A percentile compares a stretch with the other conserved stretches of the same genome.
Conservation (phyloP, 2,888 invertebrate genomes). For the Patella depressa region DNA sequence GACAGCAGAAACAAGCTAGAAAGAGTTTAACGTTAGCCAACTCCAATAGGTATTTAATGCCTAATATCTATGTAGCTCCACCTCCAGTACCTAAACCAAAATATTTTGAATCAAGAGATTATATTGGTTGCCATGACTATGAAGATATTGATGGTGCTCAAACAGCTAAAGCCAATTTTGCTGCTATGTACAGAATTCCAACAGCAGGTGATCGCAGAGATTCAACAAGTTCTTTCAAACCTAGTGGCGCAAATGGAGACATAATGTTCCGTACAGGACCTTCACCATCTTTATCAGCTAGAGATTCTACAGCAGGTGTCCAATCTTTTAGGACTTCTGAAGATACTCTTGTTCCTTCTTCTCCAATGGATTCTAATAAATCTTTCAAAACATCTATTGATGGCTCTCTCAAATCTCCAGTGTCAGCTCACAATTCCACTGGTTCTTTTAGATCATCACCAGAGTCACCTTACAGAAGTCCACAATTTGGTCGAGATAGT, state of each 20-base stretch:
- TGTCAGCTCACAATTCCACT: slow-evolving; percentile 31
- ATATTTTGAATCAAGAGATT: slow-evolving; percentile 42
- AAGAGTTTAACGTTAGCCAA: slow-evolving; percentile 40
- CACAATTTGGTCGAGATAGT: slow-evolving; percentile 34
- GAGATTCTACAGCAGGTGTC: slow-evolving; percentile 28
- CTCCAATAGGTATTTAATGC: slow-evolving; percentile 48
- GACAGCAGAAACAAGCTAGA: slow-evolving; percentile 51
- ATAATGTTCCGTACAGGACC: slow-evolving; percentile 36
- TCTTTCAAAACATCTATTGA: slow-evolving; percentile 36
- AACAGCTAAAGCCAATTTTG: slow-evolving; percentile 38
- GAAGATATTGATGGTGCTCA: slow-evolving; percentile 50
- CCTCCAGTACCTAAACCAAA: slow-evolving; percentile 49
- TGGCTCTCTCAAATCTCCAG: slow-evolving; percentile 32
- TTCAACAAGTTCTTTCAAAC: slow-evolving; percentile 41
- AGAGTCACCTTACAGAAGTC: slow-evolving; percentile 36
- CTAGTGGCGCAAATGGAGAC: slow-evolving; percentile 36
- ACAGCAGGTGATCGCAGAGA: slow-evolving; percentile 32
- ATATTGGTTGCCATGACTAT: slow-evolving; percentile 57
- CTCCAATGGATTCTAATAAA: slow-evolving; percentile 38
- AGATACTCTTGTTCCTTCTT: slow-evolving; percentile 39
- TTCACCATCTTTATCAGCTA: slow-evolving; percentile 24
- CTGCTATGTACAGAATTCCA: slow-evolving; percentile 37
- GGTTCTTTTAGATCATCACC: slow-evolving; percentile 38
- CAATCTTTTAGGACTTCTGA: slow-evolving; percentile 39
- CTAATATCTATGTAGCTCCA: slow-evolving; percentile 56